Conservation (phyloP, 2,888 invertebrate genomes). For the Mythimna pallens region DNA sequence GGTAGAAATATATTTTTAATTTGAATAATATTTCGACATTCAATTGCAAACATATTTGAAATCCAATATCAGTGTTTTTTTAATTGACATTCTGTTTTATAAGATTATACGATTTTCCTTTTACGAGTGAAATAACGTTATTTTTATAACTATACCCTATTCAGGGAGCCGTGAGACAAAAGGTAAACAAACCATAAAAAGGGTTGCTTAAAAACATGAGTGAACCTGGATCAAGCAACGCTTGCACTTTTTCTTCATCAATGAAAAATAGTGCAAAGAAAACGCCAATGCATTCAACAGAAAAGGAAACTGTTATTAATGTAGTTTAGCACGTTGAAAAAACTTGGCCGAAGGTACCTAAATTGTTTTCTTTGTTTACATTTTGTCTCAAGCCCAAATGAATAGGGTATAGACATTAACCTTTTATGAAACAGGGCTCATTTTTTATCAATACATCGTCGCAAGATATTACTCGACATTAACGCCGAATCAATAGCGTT, state of each 20-base stretch:
- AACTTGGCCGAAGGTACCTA: too few species aligned
- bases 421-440: neutral
- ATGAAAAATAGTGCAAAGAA: too few species aligned
- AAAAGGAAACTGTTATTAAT: too few species aligned
- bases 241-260: too few species aligned
- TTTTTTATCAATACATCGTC: slow-evolving; percentile 25
- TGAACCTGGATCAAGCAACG: too few species aligned
- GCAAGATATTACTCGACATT: neutral
- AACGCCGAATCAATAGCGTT: neutral
- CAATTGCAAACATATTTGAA: neutral
- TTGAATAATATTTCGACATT: neutral
- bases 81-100: neutral
- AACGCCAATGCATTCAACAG: too few species aligned
- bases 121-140: neutral
- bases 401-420: neutral
- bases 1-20: neutral
- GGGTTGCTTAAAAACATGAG: too few species aligned
- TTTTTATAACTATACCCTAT: slow-evolving; percentile 6
- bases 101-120: neutral
- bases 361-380: too few species aligned
- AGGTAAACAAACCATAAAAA: too few species aligned
- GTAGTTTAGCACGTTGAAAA: too few species aligned
- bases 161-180: too few species aligned
- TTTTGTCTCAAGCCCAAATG: too few species aligned
- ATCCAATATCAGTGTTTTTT: neutral